phyloP scores from a whole-genome alignment of 1,140 invertebrate genomes.

The Campodea augens region DNA sequence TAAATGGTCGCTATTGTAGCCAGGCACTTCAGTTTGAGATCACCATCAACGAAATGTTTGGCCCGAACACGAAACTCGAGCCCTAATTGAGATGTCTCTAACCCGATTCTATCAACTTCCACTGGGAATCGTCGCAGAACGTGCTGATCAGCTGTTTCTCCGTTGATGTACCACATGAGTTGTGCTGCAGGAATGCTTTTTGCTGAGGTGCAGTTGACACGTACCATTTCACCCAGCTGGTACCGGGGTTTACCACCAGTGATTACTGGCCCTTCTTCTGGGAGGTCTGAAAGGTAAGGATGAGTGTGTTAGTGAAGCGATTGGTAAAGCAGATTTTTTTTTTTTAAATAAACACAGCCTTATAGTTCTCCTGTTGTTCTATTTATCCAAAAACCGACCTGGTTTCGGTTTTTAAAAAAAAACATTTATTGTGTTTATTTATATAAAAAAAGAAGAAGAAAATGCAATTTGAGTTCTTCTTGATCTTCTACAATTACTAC shows the following conservation, averaged over 20 bases:
- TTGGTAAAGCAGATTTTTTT: no score
- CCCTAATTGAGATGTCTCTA: conserved; percentile 48
- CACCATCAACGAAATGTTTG: conserved; percentile 49
- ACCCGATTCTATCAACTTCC: conserved; percentile 37
- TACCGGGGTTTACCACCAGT: conserved; percentile 55
- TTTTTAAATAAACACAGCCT: no score
- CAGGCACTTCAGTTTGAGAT: no score
- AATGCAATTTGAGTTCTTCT: no score
- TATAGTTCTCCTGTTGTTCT: no score
- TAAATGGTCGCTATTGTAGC: conserved; percentile 67
- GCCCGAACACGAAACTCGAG: conserved; percentile 47
- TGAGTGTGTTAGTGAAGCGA: no score
- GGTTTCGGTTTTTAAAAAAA: no score
- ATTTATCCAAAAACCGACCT: no score
- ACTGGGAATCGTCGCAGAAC: conserved; percentile 30
- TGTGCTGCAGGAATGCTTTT: conserved; percentile 61
- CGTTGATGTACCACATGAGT: conserved; percentile 72
- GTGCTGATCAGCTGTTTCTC: conserved; percentile 39
- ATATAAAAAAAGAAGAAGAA: no score
- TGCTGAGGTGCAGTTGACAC: conserved; percentile 64
- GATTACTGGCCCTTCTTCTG: conserved; percentile 59
- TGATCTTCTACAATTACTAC: no score
- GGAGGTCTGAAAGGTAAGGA: conserved; percentile 40
- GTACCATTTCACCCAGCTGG: conserved; percentile 56
- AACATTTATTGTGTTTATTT: no score